These are phyloP conservation scores for Neosalanx taihuensis DNA, from an alignment of 2,797 vertebrate genomes.

Conservation along the genomic window DNA sequence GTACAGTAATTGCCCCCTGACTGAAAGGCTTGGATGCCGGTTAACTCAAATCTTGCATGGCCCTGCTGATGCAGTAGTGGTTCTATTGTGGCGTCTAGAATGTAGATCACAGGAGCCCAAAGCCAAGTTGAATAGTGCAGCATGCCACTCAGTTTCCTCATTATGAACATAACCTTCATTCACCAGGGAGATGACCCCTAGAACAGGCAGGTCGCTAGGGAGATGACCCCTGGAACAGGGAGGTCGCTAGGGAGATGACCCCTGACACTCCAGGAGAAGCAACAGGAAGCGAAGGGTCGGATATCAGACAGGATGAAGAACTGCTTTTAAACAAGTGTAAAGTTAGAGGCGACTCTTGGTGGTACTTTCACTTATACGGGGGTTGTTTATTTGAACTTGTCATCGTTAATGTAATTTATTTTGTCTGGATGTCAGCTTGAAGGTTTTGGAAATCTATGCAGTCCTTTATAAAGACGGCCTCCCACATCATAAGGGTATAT, in stretches of 20 bases:
- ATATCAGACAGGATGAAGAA: slow-evolving; percentile 2
- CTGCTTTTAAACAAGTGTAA: slow-evolving; percentile 4
- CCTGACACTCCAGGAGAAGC: slow-evolving; percentile 8
- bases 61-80: slow-evolving; percentile 28
- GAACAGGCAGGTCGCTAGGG: slow-evolving; percentile 9
- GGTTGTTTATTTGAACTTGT: too few relatives aligned
- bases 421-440: too few relatives aligned
- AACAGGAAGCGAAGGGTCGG: slow-evolving; percentile 22
- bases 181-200: slow-evolving; percentile 8
- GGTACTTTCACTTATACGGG: background rate
- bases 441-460: too few relatives aligned
- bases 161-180: slow-evolving; percentile 13
- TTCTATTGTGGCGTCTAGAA: slow-evolving; percentile 29
- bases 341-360: background rate
- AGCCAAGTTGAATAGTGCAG: background rate
- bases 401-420: too few relatives aligned
- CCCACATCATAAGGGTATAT: too few relatives aligned
- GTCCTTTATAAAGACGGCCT: too few relatives aligned
- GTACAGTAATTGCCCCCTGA: background rate
- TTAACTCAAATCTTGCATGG: background rate
- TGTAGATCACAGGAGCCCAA: slow-evolving; percentile 35
- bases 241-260: slow-evolving; percentile 22
- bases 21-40: background rate
- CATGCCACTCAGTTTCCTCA: slow-evolving; percentile 32
- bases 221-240: slow-evolving; percentile 24